Evolutionary conservation across 2,113 vertebrate species (phyloP).

Genomic region (Sinocyclocheilus maitianheensis): DNA sequence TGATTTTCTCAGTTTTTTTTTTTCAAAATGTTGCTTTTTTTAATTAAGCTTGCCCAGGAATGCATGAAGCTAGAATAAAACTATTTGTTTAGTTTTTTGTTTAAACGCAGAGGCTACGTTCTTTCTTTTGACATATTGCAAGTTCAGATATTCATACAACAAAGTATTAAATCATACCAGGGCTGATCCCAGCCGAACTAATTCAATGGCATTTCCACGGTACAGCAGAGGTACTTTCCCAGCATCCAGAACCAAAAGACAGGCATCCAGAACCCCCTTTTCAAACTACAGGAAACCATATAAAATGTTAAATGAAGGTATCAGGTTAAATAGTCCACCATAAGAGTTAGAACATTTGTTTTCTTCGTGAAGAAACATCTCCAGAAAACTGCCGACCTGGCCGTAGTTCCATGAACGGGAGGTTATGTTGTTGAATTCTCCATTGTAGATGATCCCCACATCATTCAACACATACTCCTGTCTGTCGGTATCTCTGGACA

Average conservation of each 20-base stretch:
- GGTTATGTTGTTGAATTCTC: slow-evolving; percentile 59
- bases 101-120: too few species aligned
- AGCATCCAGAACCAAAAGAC: slow-evolving; percentile 81
- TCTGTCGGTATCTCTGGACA: slow-evolving; percentile 73
- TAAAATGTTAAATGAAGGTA: neutral
- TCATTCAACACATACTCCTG: slow-evolving; percentile 89
- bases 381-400: slow-evolving; percentile 72
- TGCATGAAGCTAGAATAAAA: too few species aligned
- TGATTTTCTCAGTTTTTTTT: too few species aligned
- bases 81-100: too few species aligned
- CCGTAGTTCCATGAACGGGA: slow-evolving; percentile 85
- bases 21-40: too few species aligned
- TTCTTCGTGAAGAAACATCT: neutral
- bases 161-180: slow-evolving; percentile 75
- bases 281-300: slow-evolving; percentile 79
- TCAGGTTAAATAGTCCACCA: neutral
- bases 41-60: too few species aligned
- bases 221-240: slow-evolving; percentile 81
- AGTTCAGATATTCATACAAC: too few species aligned
- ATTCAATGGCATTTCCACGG: slow-evolving; percentile 78
- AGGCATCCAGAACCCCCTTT: slow-evolving; percentile 83
- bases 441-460: slow-evolving; percentile 81
- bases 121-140: too few species aligned
- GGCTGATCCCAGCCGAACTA: slow-evolving; percentile 84
- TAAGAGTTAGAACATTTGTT: neutral